Conservation (phyloP, 1,140 invertebrate species). For the Drosophila oshimai region DNA sequence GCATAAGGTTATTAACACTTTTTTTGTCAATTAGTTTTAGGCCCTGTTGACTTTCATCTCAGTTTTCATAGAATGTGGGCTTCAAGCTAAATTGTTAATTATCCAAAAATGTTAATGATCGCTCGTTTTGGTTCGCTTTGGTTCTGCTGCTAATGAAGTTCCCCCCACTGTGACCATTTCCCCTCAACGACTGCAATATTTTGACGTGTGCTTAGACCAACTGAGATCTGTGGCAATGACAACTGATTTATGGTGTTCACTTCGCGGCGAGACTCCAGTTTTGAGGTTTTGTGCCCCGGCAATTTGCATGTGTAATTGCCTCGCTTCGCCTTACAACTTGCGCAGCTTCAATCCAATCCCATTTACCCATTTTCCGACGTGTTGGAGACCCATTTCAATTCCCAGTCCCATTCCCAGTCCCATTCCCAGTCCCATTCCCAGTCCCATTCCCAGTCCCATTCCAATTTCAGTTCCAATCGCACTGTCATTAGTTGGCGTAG, state of each 20-base stretch:
- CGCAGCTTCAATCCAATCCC: slow-evolving; percentile 6
- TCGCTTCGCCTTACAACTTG: slow-evolving; percentile 24
- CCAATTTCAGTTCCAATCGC: slow-evolving; percentile 35
- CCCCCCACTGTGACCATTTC: background rate
- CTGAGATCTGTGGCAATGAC: slow-evolving; percentile 33
- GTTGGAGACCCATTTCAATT: slow-evolving; percentile 7
- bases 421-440: background rate
- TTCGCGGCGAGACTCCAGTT: slow-evolving; percentile 25
- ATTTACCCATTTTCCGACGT: background rate
- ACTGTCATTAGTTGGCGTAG: slow-evolving; percentile 44
- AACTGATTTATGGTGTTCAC: slow-evolving; percentile 46
- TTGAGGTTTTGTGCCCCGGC: slow-evolving; percentile 13
- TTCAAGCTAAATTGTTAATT: slow-evolving; percentile 5
- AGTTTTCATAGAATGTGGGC: background rate
- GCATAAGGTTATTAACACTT: too few species aligned
- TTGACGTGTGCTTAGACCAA: slow-evolving; percentile 40
- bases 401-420: background rate
- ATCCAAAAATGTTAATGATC: slow-evolving; percentile 15
- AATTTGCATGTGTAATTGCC: slow-evolving; percentile 60
- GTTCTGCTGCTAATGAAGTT: slow-evolving; percentile 13
- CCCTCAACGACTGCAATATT: slow-evolving; percentile 10
- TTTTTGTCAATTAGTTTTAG: background rate
- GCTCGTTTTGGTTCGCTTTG: background rate
- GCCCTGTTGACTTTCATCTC: background rate
- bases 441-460: background rate